phyloP scores from a whole-genome alignment of 2,888 invertebrate species.

The Cremastinae sp. region DNA sequence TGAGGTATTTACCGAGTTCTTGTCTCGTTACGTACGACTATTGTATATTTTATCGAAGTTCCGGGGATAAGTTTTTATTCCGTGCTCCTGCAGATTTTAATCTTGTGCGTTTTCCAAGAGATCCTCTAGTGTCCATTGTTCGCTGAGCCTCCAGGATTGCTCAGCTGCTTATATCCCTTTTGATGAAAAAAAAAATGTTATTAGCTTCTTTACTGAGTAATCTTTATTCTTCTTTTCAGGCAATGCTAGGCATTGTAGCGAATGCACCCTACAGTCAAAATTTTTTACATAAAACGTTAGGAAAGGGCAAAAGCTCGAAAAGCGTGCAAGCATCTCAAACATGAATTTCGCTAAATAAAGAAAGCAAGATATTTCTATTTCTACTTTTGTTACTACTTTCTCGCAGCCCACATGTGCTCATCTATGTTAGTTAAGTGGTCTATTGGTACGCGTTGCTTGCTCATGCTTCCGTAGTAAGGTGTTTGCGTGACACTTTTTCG shows the following conservation, averaged over 20 bases:
- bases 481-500: conserved; percentile 72
- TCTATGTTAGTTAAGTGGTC: conserved; percentile 45
- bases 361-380: no score
- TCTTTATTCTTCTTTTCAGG: no score
- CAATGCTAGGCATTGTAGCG: no score
- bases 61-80: conserved; percentile 26
- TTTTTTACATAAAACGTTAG: no score
- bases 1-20: conserved; percentile 5
- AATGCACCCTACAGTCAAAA: no score
- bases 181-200: conserved; percentile 49
- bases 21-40: conserved; percentile 15
- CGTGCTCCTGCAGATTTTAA: conserved; percentile 32
- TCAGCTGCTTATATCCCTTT: conserved; percentile 76
- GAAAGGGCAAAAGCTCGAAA: no score
- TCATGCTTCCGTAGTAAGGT: conserved; percentile 79
- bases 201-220: not conserved
- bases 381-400: conserved; percentile 63
- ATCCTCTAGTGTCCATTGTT: conserved; percentile 64
- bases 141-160: conserved; percentile 68
- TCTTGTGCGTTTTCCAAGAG: not conserved
- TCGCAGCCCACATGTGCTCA: conserved; percentile 44
- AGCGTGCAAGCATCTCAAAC: conserved; percentile 2
- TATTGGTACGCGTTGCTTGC: conserved; percentile 67
- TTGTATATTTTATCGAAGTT: conserved; percentile 36
- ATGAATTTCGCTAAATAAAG: not conserved